Conservation (phyloP, 2,797 vertebrate species). For the Urophycis tenuis region DNA sequence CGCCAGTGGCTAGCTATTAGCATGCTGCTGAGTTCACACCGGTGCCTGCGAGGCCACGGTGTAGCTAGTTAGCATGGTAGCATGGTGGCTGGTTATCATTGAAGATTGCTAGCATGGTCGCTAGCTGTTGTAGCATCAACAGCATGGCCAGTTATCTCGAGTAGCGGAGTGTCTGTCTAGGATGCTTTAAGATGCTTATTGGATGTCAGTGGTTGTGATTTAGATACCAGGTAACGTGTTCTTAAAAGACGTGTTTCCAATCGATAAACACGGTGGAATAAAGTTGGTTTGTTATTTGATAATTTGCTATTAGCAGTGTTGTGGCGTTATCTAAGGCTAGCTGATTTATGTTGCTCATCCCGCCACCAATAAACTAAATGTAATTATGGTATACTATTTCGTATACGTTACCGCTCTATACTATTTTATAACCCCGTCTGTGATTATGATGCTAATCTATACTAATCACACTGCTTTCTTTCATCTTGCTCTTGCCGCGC, state of each 20-base stretch:
- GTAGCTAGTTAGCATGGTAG: slow-evolving; percentile 29
- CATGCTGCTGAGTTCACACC: not conserved
- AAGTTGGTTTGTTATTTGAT: slow-evolving; percentile 13
- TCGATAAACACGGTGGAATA: not conserved
- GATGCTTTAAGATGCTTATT: not conserved
- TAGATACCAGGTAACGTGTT: not conserved
- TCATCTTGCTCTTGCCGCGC: slow-evolving; percentile 30
- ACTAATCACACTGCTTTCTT: not conserved
- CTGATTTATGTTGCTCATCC: slow-evolving; percentile 35
- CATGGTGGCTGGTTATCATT: slow-evolving; percentile 56
- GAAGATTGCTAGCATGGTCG: slow-evolving; percentile 51
- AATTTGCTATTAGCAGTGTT: slow-evolving; percentile 59
- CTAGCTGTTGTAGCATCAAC: slow-evolving; percentile 60
- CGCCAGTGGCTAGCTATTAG: slow-evolving; percentile 30
- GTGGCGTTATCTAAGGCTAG: slow-evolving; percentile 56
- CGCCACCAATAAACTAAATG: slow-evolving; percentile 25
- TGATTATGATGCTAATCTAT: not conserved
- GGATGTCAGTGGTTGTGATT: not conserved
- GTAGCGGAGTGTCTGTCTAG: not conserved
- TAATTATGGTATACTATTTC: not conserved
- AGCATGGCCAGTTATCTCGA: slow-evolving; percentile 57
- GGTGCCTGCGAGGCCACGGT: slow-evolving; percentile 1
- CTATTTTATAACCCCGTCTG: not conserved
- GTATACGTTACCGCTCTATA: not conserved
- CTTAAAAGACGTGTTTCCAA: no score